Evolutionary conservation across 2,888 invertebrate species (phyloP), one percentile per base, ranked within the genome.

Genomic region (Sinelater perroti): DNA sequence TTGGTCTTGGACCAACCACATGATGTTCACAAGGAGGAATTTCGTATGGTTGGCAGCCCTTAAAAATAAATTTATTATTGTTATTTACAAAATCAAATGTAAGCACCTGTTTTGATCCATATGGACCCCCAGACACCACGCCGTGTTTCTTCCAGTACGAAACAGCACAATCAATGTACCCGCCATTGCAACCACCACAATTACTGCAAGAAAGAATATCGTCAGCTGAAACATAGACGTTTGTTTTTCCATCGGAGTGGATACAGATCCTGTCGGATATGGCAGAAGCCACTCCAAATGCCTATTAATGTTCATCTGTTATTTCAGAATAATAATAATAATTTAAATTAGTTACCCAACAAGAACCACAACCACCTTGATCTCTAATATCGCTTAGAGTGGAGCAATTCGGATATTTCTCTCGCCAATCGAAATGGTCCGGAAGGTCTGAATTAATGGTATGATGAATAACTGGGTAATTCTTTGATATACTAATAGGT

Each of bases 331-430:
- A 24, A 24, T 6, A 24, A 24, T 6, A 24, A 24, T 7, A 24
- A 24, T 6, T 6, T 24, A 10, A n/a, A 18, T n/a, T n/a, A 46
- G 65, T 70, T 76, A 85, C 85, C 95, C 95, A 95, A 79, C 96
- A 96, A 30, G 94, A 94, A 17, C 96, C 95, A 75, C 95, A 96
- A 11, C 90, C 88, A 8, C 92, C 92, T 76, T 94, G 93, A 78
- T 94, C 93, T 65, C 93, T 82, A 56, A 94, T 85, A 79, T 92
- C 91, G 45, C 82, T 82, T 67, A 96, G 86, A 6, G 93, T 91
- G 0, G 93, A 91, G 72, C 96, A 96, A 69, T 91, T 73, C 0
- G 92, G 86, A 95, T 95, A 96, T 56, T 89, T 81, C 47, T 82
- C 80, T 21, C 95, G 82, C 0, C 95, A 79, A 80, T 96, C 94